phyloP scores from a whole-genome alignment of 1,140 invertebrate genomes.

The Cotesia vestalis region DNA sequence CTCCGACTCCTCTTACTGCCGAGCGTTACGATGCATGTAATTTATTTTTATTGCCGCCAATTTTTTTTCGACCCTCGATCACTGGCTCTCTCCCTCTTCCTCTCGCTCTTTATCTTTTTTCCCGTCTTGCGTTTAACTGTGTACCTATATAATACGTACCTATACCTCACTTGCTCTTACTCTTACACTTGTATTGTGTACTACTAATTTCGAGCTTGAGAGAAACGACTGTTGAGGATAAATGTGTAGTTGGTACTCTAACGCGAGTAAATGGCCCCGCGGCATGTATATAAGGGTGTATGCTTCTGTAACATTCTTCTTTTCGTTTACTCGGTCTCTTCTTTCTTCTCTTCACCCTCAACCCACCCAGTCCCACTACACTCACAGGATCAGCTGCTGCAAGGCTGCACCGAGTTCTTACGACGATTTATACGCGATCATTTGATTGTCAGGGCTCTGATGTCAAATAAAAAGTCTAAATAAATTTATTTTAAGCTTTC shows the following conservation, averaged over 20 bases:
- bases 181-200: slow-evolving; percentile 31
- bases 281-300: slow-evolving; percentile 9
- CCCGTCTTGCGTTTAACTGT: neutral
- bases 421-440: too few species aligned
- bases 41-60: slow-evolving; percentile 68
- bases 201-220: slow-evolving; percentile 61
- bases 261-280: slow-evolving; percentile 1
- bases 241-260: slow-evolving; percentile 17
- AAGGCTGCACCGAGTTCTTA: too few species aligned
- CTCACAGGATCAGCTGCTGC: too few species aligned
- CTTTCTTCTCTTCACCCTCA: neutral
- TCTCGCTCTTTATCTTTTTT: slow-evolving; percentile 19
- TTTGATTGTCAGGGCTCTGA: too few species aligned
- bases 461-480: too few species aligned
- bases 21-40: slow-evolving; percentile 66
- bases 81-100: slow-evolving; percentile 33
- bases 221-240: slow-evolving; percentile 22
- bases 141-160: too few species aligned
- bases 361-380: too few species aligned
- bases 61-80: slow-evolving; percentile 66
- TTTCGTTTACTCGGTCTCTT: neutral
- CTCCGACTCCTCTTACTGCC: slow-evolving; percentile 51
- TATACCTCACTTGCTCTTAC: slow-evolving; percentile 1
- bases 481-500: too few species aligned
- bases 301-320: slow-evolving; percentile 1